These are phyloP conservation scores for Spizaetus ornatus DNA, from an alignment of 2,113 vertebrate genomes.

Conservation along the genomic window DNA sequence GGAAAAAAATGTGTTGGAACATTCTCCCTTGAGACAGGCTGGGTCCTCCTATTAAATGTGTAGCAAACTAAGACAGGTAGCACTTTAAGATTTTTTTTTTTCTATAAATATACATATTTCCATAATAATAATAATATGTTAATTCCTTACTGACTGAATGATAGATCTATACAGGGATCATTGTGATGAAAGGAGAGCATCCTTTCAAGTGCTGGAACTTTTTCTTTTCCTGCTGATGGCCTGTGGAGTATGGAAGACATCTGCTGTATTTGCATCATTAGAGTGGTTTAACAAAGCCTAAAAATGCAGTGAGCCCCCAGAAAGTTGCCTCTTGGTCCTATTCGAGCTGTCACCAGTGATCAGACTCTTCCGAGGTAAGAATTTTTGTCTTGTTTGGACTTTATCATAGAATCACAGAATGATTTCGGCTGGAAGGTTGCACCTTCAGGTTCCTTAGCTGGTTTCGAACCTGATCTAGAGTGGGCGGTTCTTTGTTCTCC, in stretches of 20 bases:
- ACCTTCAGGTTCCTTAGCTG: background rate
- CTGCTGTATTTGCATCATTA: background rate
- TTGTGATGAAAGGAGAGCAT: background rate
- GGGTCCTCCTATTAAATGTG: background rate
- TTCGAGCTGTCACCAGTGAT: fast-evolving
- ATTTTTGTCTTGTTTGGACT: background rate
- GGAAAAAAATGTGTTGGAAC: background rate
- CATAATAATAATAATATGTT: background rate
- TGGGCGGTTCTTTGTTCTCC: background rate
- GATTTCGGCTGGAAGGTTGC: background rate
- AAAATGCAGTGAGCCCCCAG: background rate
- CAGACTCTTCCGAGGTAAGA: background rate
- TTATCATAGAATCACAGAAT: background rate
- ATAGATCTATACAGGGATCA: background rate
- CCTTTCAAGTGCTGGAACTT: background rate
- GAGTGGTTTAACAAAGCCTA: background rate
- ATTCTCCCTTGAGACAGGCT: background rate
- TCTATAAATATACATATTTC: background rate
- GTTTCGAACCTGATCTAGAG: background rate
- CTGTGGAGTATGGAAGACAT: background rate
- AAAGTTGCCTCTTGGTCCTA: background rate
- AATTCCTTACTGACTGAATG: background rate
- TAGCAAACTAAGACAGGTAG: background rate
- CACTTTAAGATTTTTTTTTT: background rate
- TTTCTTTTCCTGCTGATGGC: background rate